Conservation (phyloP, 1,140 invertebrate genomes). For the Meloidogyne floridensis region DNA sequence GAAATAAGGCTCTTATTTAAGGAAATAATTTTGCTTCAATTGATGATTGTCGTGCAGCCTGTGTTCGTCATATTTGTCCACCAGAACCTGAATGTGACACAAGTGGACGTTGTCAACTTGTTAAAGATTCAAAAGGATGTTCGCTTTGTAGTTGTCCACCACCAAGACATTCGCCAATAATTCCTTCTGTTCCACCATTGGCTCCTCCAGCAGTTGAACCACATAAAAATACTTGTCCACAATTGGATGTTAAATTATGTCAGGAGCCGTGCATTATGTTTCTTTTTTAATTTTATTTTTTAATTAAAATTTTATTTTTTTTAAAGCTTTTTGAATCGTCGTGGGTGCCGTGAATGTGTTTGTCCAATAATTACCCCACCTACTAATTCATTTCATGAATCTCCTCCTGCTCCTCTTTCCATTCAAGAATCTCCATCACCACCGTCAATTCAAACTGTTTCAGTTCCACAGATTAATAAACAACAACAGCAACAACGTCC, state of each 20-base stretch:
- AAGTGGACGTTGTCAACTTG: conserved; percentile 53
- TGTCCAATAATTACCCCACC: conserved; percentile 50
- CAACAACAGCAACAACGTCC: conserved; percentile 30
- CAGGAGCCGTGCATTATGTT: conserved; percentile 63
- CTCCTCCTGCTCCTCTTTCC: conserved; percentile 9
- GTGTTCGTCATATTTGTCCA: conserved; percentile 35
- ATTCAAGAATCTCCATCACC: conserved; percentile 14
- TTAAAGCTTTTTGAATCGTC: background rate
- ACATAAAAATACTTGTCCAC: conserved; percentile 44
- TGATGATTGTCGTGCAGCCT: conserved; percentile 50
- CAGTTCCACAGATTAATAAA: conserved; percentile 7
- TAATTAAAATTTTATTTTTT: background rate
- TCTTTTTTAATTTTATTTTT: background rate
- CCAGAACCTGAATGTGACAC: conserved; percentile 55
- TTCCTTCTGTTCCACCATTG: conserved; percentile 15
- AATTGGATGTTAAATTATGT: conserved; percentile 50
- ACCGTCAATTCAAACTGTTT: conserved; percentile 13
- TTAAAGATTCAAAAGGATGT: conserved; percentile 60
- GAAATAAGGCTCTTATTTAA: background rate
- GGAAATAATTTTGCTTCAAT: conserved; percentile 60
- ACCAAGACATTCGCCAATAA: conserved; percentile 27
- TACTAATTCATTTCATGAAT: background rate
- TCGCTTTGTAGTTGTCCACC: conserved; percentile 63
- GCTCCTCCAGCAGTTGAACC: conserved; percentile 17
- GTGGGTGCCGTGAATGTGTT: conserved; percentile 60